Base-by-base conservation (phyloP, 2,888 invertebrate species). In the Herminia tarsipennalis region DNA sequence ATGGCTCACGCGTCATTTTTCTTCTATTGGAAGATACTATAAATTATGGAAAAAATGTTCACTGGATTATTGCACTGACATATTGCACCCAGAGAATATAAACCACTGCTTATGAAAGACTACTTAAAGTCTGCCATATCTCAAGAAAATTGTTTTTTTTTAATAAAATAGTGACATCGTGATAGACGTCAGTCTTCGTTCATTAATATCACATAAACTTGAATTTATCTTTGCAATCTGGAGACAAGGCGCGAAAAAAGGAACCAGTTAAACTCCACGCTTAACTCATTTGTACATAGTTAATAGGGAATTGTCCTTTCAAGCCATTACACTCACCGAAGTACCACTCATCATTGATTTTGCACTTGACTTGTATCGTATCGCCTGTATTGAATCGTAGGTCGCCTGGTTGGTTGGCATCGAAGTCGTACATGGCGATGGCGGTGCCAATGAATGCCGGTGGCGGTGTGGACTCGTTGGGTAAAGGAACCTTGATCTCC, bases 241-340 rank as follows among this genome's bases (percentile, higher is more conserved):
- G 38, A 28, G 13, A 27, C 22, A 18, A 45, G 42, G 28, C 25
- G 21, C 37, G 28, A 32, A 25, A 30, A 18, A 39, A 49, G 49
- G 29, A 44, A 34, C 40, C 22, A 33, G 12, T n/a, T n/a, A 28
- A 44, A 51, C 34, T 56, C 52, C 48, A 58, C 50, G 49, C 43
- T 63, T 81, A 87, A 76, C 81, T 78, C 74, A 90, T 83, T 81
- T 95, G 94, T 48, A 96, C 94, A 81, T 95, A 96, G 87, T 95
- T 95, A 17, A 93, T 92, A 40, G 97, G 96, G 84, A 97, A 96
- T 78, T 96, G 96, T 56, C 96, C 97, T 73, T 86, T 93, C 53
- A 86, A 82, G 20, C 94, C 94, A 47, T 93, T 91, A 58, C 93
- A 93, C 76, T 95, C 94, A 9, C 96, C 96, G 72, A 93, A 95